These are phyloP conservation scores for Parazoanthus darwini DNA, from an alignment of 92 coral and sea anemone genomes.

Conservation along the genomic window DNA sequence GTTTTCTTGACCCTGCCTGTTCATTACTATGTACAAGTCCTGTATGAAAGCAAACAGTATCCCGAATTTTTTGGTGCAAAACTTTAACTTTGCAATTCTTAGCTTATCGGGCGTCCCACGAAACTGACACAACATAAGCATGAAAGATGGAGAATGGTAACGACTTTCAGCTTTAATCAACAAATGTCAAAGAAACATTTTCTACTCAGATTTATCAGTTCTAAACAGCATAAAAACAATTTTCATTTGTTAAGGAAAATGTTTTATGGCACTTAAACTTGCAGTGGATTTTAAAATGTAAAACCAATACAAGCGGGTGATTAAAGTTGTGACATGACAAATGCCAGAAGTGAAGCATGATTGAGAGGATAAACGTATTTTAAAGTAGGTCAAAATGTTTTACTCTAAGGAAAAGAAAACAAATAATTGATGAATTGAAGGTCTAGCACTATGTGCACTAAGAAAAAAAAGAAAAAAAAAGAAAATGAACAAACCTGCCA, in stretches of 20 bases:
- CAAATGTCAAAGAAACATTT: no score
- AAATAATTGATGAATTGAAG: conserved; percentile 9
- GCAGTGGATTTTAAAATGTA: conserved; percentile 4
- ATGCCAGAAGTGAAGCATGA: conserved; percentile 18
- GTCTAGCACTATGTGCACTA: not conserved
- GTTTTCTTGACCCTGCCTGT: not conserved
- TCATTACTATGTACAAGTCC: not conserved
- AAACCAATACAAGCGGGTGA: not conserved
- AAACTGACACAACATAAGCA: not conserved
- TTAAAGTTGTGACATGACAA: conserved; percentile 29
- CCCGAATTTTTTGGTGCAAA: no score
- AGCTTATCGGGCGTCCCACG: not conserved
- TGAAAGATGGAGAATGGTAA: no score
- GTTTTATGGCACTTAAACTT: not conserved
- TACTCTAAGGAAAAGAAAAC: conserved; percentile 11
- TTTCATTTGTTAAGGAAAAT: not conserved
- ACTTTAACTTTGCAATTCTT: no score
- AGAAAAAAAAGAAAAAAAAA: no score
- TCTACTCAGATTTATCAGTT: no score
- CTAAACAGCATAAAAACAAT: no score
- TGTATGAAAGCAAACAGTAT: no score
- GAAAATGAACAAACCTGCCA: conserved; percentile 29
- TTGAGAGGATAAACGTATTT: not conserved
- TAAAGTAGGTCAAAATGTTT: conserved; percentile 20
- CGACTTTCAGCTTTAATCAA: no score